Base-by-base conservation (phyloP, 1,140 invertebrate species). In the Hyposmocoma kahamanoa region DNA sequence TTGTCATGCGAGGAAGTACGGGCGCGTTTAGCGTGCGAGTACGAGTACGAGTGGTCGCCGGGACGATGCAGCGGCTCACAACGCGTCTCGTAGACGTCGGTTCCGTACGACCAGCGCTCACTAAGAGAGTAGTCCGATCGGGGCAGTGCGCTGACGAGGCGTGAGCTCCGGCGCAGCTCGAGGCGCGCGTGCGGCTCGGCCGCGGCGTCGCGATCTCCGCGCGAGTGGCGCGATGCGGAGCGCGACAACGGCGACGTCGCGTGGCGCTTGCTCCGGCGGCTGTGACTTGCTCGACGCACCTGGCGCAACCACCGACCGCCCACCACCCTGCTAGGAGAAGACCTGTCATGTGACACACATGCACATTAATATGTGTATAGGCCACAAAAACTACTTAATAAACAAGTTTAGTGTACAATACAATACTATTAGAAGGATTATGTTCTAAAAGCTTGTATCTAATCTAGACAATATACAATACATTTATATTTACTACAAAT, bases 311-410 rank as follows among this genome's bases (percentile, higher is more conserved):
- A 84, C 76, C 81, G 79, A 74, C 79, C 82, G 79, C 78, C 82
- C 78, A 82, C 82, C 80, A 84, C 82, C 82, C 77, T 84, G 77
- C 82, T 83, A 75, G 80, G 82, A 85, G 82, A 85, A 85, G 82
- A 83, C 82, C 82, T 85, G 70, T 10, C 46, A 42, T 28, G 11
- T 28, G 34, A 52, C 48, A 30, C 42, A 19, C 17, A 42, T n/a
- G n/a, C n/a, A n/a, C n/a, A n/a, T n/a, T n/a, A n/a, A n/a, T n/a
- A n/a, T n/a, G n/a, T n/a, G n/a, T n/a, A n/a, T n/a, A n/a, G n/a
- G n/a, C n/a, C n/a, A n/a, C n/a, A n/a, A n/a, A n/a, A n/a, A n/a
- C n/a, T n/a, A n/a, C n/a, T n/a, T n/a, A n/a, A n/a, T n/a, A n/a
- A n/a, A n/a, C n/a, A n/a, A n/a, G n/a, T n/a, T n/a, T n/a, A n/a